Percentiles rank a stretch among this genome's conserved stretches.
Evolutionary conservation across 2,113 vertebrate species (phyloP).

Genomic region (Psilopsiagon aymara): DNA sequence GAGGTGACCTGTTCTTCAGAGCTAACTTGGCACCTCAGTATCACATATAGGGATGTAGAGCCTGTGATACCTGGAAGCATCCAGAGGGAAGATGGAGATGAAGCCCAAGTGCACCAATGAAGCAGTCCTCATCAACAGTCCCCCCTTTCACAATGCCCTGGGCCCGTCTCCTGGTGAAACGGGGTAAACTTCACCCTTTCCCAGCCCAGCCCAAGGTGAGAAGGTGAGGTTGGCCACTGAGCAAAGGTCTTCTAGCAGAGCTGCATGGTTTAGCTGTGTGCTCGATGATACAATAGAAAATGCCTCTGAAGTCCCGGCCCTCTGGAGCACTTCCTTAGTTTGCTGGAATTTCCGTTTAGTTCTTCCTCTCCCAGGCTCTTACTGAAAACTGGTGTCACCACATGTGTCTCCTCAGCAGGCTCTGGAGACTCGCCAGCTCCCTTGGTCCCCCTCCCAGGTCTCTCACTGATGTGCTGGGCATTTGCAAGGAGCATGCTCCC

Average conservation of each 20-base stretch:
- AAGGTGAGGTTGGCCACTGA: background rate
- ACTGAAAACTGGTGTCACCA: background rate
- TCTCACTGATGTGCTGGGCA: background rate
- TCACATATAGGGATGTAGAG: background rate
- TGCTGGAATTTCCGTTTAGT: slow-evolving; percentile 55
- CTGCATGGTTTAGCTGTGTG: background rate
- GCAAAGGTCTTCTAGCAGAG: background rate
- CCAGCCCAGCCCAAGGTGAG: background rate
- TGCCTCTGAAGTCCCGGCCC: background rate
- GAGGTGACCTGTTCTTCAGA: background rate
- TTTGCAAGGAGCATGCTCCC: background rate
- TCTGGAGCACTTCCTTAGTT: slow-evolving; percentile 52
- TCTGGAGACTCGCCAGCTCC: background rate
- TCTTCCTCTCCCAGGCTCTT: slow-evolving; percentile 64
- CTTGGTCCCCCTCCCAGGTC: background rate
- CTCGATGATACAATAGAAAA: slow-evolving; percentile 29
- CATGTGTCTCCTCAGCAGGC: background rate
- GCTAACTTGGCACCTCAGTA: background rate
- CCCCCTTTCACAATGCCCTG: background rate
- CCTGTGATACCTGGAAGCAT: background rate
- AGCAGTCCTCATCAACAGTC: background rate
- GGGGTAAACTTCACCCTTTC: background rate
- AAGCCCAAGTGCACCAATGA: background rate
- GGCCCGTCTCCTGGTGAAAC: background rate
- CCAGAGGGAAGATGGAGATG: fast-evolving